Evolutionary conservation across 2,888 invertebrate species (phyloP).

Genomic region (Hetaerina titia): DNA sequence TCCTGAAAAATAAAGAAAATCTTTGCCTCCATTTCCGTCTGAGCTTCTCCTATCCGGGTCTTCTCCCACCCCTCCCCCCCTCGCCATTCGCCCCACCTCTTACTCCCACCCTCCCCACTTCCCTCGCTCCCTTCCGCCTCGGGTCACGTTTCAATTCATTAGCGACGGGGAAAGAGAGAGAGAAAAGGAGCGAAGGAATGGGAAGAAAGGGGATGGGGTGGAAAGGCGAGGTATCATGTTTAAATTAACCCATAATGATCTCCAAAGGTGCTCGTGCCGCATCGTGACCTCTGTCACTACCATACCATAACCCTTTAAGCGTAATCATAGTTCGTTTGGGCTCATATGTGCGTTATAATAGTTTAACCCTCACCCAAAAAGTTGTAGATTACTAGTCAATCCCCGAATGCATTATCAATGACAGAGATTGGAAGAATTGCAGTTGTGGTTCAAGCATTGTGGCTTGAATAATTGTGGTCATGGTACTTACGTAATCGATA

Average conservation of each 20-base stretch:
- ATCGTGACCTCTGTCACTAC: background rate
- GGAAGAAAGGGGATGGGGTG: background rate
- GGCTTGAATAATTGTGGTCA: no score
- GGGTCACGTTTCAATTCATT: constrained; percentile 27
- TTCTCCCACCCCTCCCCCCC: background rate
- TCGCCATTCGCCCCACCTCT: background rate
- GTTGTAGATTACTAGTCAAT: no score
- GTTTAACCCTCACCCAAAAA: no score
- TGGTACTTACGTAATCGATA: no score
- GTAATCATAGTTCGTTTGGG: no score
- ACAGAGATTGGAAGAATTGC: no score
- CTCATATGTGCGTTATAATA: no score
- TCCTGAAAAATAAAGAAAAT: background rate
- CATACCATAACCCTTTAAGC: no score
- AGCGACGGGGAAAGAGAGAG: background rate
- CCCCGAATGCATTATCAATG: no score
- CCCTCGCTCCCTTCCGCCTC: background rate
- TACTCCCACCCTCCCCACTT: background rate
- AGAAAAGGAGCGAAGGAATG: no score
- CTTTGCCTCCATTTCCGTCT: background rate
- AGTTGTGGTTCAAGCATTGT: no score
- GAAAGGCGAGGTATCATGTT: background rate
- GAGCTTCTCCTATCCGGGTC: background rate
- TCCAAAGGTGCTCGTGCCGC: background rate
- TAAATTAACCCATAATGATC: constrained; percentile 5